Percentiles rank a stretch among this genome's conserved stretches.
phyloP scores from a whole-genome alignment of 2,113 vertebrate genomes.

The Megaceryle maxima region DNA sequence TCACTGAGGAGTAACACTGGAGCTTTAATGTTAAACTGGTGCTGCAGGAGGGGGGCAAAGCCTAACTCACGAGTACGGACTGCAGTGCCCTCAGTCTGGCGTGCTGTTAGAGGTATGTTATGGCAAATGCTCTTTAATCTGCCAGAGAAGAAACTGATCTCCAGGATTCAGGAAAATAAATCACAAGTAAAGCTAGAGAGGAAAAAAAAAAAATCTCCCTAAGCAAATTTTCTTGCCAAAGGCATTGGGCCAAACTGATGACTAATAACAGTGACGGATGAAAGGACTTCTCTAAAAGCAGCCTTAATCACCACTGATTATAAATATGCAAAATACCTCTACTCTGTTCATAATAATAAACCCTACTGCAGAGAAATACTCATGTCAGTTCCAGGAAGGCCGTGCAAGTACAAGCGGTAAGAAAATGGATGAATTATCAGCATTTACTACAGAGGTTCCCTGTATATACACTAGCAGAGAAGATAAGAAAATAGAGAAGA shows the following conservation, averaged over 20 bases:
- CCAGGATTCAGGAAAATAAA: not conserved
- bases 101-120: not conserved
- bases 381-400: conserved; percentile 3
- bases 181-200: not conserved
- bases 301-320: not conserved
- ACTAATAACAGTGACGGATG: not conserved
- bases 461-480: not conserved
- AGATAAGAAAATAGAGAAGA: not conserved
- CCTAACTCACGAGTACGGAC: not conserved
- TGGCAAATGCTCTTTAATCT: not conserved
- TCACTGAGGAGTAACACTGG: not conserved
- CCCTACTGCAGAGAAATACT: not conserved
- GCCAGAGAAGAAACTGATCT: conserved; percentile 2
- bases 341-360: conserved; percentile 23
- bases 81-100: not conserved
- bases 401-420: not conserved
- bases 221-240: conserved; percentile 3
- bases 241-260: not conserved
- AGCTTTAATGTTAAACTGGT: not conserved
- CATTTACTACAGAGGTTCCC: not conserved
- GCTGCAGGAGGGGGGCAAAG: not conserved
- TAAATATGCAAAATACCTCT: conserved; percentile 31
- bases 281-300: conserved; percentile 12
- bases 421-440: not conserved
- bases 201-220: not conserved